phyloP scores from a whole-genome alignment of 2,797 vertebrate genomes.

The Oceanodroma leucorhoa region DNA sequence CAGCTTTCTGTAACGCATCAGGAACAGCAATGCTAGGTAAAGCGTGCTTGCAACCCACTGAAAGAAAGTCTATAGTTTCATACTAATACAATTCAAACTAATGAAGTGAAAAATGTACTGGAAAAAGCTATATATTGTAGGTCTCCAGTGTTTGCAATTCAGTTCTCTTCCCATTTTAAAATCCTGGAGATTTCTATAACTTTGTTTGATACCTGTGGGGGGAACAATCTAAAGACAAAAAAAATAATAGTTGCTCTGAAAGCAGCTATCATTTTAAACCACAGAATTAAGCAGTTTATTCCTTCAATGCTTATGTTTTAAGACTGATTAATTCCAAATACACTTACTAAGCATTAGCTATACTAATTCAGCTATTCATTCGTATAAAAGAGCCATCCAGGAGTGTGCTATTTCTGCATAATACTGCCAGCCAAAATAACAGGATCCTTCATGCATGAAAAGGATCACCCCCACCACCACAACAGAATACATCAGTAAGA shows the following conservation, averaged over 20 bases:
- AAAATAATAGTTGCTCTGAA: not conserved
- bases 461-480: not conserved
- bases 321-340: not conserved
- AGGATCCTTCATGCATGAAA: not conserved
- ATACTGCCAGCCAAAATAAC: not conserved
- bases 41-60: not conserved
- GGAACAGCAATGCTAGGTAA: not conserved
- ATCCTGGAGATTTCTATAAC: not conserved
- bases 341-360: not conserved
- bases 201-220: not conserved
- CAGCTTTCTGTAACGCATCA: not conserved
- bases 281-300: not conserved
- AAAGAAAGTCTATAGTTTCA: not conserved
- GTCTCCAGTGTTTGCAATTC: not conserved
- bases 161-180: not conserved
- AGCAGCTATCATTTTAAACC: not conserved
- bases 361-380: not conserved
- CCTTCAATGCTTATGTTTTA: not conserved
- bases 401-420: not conserved
- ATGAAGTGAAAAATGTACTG: not conserved
- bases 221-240: not conserved
- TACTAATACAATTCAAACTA: not conserved
- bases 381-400: not conserved
- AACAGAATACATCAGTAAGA: not conserved
- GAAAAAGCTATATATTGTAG: not conserved